A percentile compares a stretch with the other conserved stretches of the same genome.
These are phyloP conservation scores for Aphis gossypii DNA, from an alignment of 1,140 invertebrate genomes.

Conservation along the genomic window DNA sequence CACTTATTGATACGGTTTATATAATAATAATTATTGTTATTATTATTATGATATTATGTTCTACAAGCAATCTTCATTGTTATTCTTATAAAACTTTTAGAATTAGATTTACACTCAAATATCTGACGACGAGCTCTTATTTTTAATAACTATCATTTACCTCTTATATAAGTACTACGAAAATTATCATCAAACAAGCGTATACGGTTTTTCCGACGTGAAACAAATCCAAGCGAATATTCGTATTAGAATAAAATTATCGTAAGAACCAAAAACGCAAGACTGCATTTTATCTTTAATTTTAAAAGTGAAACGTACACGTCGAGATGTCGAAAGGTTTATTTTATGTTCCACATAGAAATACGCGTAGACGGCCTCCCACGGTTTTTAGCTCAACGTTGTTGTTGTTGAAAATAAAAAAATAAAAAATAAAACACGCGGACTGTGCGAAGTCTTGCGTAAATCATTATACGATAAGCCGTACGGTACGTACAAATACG, in stretches of 20 bases:
- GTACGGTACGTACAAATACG: not conserved
- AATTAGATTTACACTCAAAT: not conserved
- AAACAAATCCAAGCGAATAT: not conserved
- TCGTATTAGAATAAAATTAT: not conserved
- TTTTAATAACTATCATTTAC: not conserved
- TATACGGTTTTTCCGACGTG: not conserved
- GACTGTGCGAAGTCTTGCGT: not conserved
- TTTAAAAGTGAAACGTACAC: not conserved
- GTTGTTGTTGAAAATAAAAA: not conserved
- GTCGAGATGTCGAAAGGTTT: not conserved
- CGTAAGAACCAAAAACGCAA: not conserved
- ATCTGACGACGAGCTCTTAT: not conserved
- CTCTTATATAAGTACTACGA: not conserved
- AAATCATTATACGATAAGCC: slow-evolving; percentile 7
- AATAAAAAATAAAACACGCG: not conserved
- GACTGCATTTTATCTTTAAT: not conserved
- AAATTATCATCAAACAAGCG: not conserved
- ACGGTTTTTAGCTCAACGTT: not conserved
- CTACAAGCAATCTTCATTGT: not conserved
- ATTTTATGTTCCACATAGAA: not conserved
- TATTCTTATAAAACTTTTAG: not conserved
- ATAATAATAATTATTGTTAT: too few relatives aligned
- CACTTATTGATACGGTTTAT: not conserved
- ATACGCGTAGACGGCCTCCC: not conserved
- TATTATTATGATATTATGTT: not conserved